phyloP scores from a whole-genome alignment of 2,113 vertebrate species.

The Ranitomeya imitator region DNA sequence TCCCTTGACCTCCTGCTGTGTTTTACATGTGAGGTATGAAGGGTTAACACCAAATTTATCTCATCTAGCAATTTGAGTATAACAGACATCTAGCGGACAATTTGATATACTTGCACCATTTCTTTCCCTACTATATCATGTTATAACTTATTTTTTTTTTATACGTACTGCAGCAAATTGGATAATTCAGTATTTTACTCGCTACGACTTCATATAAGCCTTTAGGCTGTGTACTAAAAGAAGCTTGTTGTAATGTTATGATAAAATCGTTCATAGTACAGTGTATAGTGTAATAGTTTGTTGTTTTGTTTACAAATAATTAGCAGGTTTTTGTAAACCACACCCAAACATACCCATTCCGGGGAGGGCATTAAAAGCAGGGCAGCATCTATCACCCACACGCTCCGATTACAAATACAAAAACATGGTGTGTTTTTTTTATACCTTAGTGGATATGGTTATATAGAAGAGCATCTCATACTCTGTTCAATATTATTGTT shows the following conservation, averaged over 20 bases:
- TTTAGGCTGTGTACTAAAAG: not conserved
- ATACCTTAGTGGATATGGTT: too few species aligned
- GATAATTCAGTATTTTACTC: not conserved
- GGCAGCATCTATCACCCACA: too few species aligned
- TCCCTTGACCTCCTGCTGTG: slow-evolving; percentile 6
- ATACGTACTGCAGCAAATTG: not conserved
- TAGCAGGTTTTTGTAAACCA: too few species aligned
- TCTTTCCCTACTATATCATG: not conserved
- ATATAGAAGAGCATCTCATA: too few species aligned
- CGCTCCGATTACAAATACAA: too few species aligned
- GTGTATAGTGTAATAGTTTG: too few species aligned
- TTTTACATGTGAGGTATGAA: slow-evolving; percentile 4
- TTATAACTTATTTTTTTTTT: not conserved
- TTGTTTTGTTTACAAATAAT: too few species aligned
- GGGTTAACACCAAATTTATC: slow-evolving; percentile 24
- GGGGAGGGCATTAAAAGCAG: too few species aligned
- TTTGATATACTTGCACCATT: not conserved
- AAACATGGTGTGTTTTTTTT: too few species aligned
- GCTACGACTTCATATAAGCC: not conserved
- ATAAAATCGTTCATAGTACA: too few species aligned
- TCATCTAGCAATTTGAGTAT: not conserved
- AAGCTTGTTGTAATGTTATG: not conserved
- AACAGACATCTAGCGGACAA: not conserved
- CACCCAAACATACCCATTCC: too few species aligned
- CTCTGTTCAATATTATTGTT: too few species aligned